phyloP scores from a whole-genome alignment of 2,113 vertebrate genomes.

The Brachyhypopomus occidentalis region DNA sequence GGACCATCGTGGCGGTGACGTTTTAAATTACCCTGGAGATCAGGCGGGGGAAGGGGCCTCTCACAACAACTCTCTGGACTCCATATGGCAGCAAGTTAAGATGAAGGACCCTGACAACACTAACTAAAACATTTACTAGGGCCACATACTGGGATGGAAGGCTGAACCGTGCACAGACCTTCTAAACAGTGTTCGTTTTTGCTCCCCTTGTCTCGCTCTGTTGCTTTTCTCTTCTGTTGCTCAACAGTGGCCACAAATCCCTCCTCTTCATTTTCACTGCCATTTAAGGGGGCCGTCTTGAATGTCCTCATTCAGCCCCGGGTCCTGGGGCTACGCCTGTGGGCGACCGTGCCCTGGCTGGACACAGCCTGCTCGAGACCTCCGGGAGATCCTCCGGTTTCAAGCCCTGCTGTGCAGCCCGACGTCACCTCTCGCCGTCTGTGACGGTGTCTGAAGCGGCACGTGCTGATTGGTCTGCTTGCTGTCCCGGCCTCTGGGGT shows the following conservation, averaged over 20 bases:
- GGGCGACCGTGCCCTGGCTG: slow-evolving; percentile 59
- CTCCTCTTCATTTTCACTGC: slow-evolving; percentile 75
- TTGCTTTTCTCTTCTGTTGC: slow-evolving; percentile 68
- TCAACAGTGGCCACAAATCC: slow-evolving; percentile 70
- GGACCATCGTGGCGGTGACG: not conserved
- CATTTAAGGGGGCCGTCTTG: slow-evolving; percentile 68
- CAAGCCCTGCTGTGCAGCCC: slow-evolving; percentile 53
- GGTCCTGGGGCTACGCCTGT: slow-evolving; percentile 53
- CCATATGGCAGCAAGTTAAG: slow-evolving; percentile 69
- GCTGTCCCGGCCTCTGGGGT: slow-evolving; percentile 60
- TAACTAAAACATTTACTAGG: slow-evolving; percentile 76
- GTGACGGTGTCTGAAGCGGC: slow-evolving; percentile 54
- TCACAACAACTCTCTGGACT: slow-evolving; percentile 64
- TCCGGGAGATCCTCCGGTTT: slow-evolving; percentile 59
- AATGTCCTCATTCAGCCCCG: slow-evolving; percentile 69
- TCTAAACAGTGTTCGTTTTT: slow-evolving; percentile 66
- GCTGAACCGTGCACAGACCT: slow-evolving; percentile 74
- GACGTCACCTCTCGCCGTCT: slow-evolving; percentile 64
- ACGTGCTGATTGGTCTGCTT: slow-evolving; percentile 72
- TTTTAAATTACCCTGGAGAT: slow-evolving; percentile 49
- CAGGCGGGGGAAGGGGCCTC: slow-evolving; percentile 55
- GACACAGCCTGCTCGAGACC: slow-evolving; percentile 52
- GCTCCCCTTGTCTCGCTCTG: slow-evolving; percentile 68
- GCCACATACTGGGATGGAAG: slow-evolving; percentile 72
- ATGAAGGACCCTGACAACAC: slow-evolving; percentile 69